Conservation (phyloP, 1,140 invertebrate genomes). For the Leguminivora glycinivorella region DNA sequence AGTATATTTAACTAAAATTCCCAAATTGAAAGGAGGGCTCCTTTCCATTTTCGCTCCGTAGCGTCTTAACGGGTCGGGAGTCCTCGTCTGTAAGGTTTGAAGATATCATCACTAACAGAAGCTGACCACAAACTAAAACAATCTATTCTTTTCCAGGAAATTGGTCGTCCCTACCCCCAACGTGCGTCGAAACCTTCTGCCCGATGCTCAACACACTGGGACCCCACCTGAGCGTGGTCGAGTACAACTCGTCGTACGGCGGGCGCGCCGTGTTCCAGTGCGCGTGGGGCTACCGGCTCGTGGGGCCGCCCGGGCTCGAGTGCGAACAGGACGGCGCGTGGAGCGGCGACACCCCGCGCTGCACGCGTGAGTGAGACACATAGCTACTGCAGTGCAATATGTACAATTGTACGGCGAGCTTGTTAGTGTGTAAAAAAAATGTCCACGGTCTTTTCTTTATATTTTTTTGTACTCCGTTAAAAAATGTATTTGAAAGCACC, state of each 20-base stretch:
- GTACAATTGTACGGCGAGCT: too few species aligned
- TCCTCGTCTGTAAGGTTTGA: too few species aligned
- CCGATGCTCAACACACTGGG: slow-evolving; percentile 81
- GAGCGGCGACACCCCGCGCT: slow-evolving; percentile 87
- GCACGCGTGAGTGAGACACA: slow-evolving; percentile 62
- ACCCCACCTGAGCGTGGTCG: slow-evolving; percentile 77
- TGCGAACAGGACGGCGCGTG: slow-evolving; percentile 88
- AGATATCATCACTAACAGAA: too few species aligned
- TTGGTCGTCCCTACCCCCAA: slow-evolving; percentile 87
- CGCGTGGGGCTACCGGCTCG: slow-evolving; percentile 88
- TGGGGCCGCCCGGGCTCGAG: slow-evolving; percentile 85
- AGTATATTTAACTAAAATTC: too few species aligned
- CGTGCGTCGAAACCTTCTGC: slow-evolving; percentile 86
- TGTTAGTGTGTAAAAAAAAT: too few species aligned
- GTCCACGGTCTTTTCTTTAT: too few species aligned
- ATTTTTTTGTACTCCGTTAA: too few species aligned
- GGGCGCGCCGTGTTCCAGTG: slow-evolving; percentile 89
- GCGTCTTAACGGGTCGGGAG: too few species aligned
- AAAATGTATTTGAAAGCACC: too few species aligned
- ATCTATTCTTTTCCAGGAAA: slow-evolving; percentile 78
- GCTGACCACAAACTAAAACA: not conserved
- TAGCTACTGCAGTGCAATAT: not conserved
- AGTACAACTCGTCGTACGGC: slow-evolving; percentile 80
- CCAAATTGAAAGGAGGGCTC: too few species aligned
- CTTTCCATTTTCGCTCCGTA: not conserved